A percentile compares a stretch with the other conserved stretches of the same genome.
phyloP scores from a whole-genome alignment of 2,797 vertebrate genomes.

The Pachyuromys duprasi region DNA sequence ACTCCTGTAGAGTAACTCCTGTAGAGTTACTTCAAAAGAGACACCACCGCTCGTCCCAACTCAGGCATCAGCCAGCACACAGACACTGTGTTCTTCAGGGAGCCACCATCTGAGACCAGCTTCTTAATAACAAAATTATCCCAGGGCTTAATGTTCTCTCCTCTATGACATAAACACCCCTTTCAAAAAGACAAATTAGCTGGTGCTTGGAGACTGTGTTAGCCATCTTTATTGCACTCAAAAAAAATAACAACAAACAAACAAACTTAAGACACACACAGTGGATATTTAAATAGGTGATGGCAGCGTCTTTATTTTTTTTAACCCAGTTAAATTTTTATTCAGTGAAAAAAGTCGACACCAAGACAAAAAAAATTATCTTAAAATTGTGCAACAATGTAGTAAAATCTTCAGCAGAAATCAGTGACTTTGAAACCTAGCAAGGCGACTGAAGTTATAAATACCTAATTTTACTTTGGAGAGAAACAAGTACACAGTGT shows the following conservation, averaged over 20 bases:
- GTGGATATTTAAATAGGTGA: conserved; percentile 53
- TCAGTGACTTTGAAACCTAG: conserved; percentile 70
- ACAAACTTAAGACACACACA: background rate
- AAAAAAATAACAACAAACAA: background rate
- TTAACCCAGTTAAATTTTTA: conserved; percentile 86
- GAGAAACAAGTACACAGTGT: conserved; percentile 76
- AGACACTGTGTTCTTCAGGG: conserved; percentile 14
- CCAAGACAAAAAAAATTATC: conserved; percentile 84
- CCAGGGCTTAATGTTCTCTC: conserved; percentile 35
- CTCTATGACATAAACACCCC: background rate
- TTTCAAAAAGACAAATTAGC: conserved; percentile 30
- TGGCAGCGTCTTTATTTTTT: background rate
- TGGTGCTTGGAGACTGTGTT: background rate
- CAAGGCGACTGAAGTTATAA: conserved; percentile 75
- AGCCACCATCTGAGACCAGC: background rate
- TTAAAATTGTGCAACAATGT: conserved; percentile 86
- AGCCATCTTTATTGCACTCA: conserved; percentile 55
- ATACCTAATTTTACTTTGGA: conserved; percentile 78
- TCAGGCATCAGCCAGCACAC: background rate
- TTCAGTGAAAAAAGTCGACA: conserved; percentile 84
- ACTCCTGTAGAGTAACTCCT: background rate
- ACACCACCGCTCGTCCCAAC: background rate
- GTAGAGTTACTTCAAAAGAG: conserved; percentile 40
- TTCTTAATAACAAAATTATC: conserved; percentile 33
- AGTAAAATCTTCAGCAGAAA: conserved; percentile 82